These are phyloP conservation scores for Cliona cf. orientalis DNA, from an alignment of 37 sponge, comb jelly and placozoan species.

Conservation along the genomic window DNA sequence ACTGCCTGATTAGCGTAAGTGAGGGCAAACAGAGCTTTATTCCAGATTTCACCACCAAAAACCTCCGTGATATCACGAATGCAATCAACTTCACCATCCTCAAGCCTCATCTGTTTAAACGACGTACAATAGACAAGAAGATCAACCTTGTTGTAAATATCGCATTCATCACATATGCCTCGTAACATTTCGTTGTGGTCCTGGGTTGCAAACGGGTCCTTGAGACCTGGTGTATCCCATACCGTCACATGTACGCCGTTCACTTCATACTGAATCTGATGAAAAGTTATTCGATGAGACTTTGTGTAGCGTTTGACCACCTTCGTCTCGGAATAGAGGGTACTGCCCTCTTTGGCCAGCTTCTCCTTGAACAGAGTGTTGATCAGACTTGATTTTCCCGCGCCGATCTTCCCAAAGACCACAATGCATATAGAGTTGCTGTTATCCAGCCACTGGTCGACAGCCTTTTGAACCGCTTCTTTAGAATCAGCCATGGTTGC, in stretches of 20 bases:
- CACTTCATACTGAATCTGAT: neutral
- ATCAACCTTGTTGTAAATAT: neutral
- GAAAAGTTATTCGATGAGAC: no score
- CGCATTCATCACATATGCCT: neutral
- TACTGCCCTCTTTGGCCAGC: neutral
- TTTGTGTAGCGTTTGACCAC: neutral
- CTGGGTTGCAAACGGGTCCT: neutral
- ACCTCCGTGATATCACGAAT: conserved; percentile 7
- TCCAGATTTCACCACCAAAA: conserved; percentile 9
- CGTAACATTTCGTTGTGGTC: neutral
- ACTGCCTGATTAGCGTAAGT: neutral
- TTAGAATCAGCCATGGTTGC: no score
- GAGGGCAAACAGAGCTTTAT: neutral
- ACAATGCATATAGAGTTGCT: conserved; percentile 1
- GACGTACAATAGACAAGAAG: neutral
- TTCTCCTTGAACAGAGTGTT: conserved; percentile 1
- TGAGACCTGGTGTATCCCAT: conserved; percentile 12
- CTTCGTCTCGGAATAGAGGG: neutral
- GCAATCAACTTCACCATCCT: neutral
- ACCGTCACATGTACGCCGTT: neutral
- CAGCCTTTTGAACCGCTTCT: neutral
- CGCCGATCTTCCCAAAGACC: neutral
- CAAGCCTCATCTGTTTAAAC: conserved; percentile 5
- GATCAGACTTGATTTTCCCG: neutral
- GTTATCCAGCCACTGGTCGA: neutral